Base-by-base conservation (phyloP, 1,140 invertebrate genomes). In the Cyphomyrmex costatus region DNA sequence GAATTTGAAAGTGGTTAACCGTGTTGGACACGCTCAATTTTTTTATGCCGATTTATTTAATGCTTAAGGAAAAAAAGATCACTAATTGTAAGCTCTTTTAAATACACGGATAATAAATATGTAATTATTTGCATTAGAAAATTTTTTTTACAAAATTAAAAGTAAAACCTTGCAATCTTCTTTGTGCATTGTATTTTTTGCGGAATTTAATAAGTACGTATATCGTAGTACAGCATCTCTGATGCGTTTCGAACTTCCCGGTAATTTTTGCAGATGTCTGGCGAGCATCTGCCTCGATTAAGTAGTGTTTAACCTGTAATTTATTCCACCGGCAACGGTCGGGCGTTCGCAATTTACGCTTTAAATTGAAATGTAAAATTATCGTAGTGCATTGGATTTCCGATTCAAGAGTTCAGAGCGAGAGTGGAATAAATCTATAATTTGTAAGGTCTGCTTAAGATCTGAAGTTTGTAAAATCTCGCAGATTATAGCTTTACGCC, bases 301-400 rank as follows among this genome's bases (percentile, higher is more conserved):
- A 74, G 79, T 61, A 60, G 68, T 68, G 65, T 83, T 74, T 46
- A 74, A 74, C 79, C 68, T 60, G 68, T 73, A 83, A 83, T 83
- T 83, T 74, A 73, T 83, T 73, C n/a, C 79, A 73, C 56, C 79
- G 79, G 53, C 66, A 82, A 60, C 53, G 79, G 66, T 73, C 79
- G 79, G 66, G 56, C 36, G 66, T 24, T 73, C 79, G 66, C 65
- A 82, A 83, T 83, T 83, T 73, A 19, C 79, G 79, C 36, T 74
- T 83, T 46, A 74, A 73, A 83, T 83, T 83, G 79, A 83, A 83
- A 82, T 82, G 79, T 60, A 82, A 71, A 82, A 83, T 83, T 36
- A 73, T 83, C 68, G 24, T 60, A 71, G 53, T 30, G 68, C 79
- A 74, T 46, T 74, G 68, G 79, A 83, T 83, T 33, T 74, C 53